These are phyloP conservation scores for Heterodera filipjevi DNA, from an alignment of 2,888 invertebrate species.

Conservation along the genomic window DNA sequence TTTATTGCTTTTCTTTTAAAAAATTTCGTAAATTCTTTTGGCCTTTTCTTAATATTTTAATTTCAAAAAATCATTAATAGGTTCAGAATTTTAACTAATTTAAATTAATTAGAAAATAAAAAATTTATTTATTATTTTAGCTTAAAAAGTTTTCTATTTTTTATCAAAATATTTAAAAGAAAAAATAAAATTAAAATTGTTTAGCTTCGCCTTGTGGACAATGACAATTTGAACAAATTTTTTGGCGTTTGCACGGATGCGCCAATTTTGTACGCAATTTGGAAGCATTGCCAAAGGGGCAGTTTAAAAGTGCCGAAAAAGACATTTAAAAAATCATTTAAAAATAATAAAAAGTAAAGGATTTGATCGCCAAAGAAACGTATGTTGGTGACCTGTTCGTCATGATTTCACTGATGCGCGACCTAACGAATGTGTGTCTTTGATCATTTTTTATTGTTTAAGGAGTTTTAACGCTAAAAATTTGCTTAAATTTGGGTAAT, in stretches of 20 bases:
- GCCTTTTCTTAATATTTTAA: no score
- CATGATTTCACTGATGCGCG: conserved; percentile 50
- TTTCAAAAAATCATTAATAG: no score
- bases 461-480: neutral
- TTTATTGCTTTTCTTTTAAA: no score
- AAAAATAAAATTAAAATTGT: conserved; percentile 11
- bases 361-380: conserved; percentile 46
- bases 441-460: neutral
- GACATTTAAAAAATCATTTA: neutral
- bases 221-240: conserved; percentile 61
- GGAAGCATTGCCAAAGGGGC: conserved; percentile 58
- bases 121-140: no score
- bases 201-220: conserved; percentile 55
- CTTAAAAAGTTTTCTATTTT: no score
- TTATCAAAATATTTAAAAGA: no score
- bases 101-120: neutral
- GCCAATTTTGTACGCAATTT: conserved; percentile 50
- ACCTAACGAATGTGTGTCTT: conserved; percentile 43
- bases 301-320: conserved; percentile 34
- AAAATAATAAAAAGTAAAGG: conserved; percentile 21
- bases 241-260: conserved; percentile 57
- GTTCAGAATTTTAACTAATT: neutral
- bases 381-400: conserved; percentile 53
- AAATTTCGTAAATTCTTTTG: no score
- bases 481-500: no score